phyloP scores from a whole-genome alignment of 2,888 invertebrate genomes.

The Xanthia icteritia region DNA sequence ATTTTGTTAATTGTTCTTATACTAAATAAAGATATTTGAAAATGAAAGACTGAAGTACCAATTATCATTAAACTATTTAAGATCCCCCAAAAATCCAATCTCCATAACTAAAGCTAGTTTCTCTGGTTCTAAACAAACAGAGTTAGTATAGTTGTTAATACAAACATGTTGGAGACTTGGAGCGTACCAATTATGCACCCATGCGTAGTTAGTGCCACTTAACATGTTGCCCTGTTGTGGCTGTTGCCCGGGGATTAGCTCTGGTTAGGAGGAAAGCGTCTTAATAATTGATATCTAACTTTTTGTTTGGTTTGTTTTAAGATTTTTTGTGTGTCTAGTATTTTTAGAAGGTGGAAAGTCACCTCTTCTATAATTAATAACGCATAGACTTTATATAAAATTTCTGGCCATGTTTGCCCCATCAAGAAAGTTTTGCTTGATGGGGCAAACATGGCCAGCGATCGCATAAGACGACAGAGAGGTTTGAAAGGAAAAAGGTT shows the following conservation, averaged over 20 bases:
- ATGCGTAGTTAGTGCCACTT: constrained; percentile 66
- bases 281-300: constrained; percentile 29
- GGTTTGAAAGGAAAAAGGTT: background rate
- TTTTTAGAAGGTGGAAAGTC: too few species aligned
- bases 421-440: background rate
- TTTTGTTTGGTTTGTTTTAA: background rate
- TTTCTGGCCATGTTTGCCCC: too few species aligned
- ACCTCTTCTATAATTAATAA: background rate
- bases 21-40: too few species aligned
- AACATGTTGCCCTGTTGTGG: constrained; percentile 46
- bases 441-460: background rate
- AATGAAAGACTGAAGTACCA: background rate
- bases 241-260: constrained; percentile 48
- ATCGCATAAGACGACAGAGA: background rate
- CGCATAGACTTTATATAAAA: background rate
- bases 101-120: constrained; percentile 49
- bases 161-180: constrained; percentile 52
- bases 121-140: constrained; percentile 35
- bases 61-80: background rate
- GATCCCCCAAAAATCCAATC: constrained; percentile 19
- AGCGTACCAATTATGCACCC: constrained; percentile 66
- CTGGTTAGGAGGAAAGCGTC: constrained; percentile 14
- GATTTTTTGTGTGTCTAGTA: background rate
- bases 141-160: constrained; percentile 57
- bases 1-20: too few species aligned